phyloP scores from a whole-genome alignment of 1,140 invertebrate genomes.

The Drosophila kikkawai region DNA sequence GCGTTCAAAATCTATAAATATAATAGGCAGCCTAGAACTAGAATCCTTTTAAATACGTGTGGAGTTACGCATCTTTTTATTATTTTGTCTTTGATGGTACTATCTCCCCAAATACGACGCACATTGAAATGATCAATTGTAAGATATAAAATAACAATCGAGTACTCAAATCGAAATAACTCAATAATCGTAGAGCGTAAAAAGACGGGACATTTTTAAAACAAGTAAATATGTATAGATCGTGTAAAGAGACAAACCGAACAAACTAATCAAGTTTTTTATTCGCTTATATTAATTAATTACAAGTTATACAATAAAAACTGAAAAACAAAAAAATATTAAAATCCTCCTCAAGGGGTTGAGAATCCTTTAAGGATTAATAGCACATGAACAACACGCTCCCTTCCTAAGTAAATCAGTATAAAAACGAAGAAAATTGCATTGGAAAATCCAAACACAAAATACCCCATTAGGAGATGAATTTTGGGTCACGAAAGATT shows the following conservation, averaged over 20 bases:
- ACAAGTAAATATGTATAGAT: conserved; percentile 69
- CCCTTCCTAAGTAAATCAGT: not conserved
- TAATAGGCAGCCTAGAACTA: not conserved
- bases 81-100: not conserved
- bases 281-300: conserved; percentile 78
- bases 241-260: conserved; percentile 62
- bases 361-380: conserved; percentile 21
- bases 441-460: not conserved
- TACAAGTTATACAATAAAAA: conserved; percentile 41
- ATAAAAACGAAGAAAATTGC: not conserved
- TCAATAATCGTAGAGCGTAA: conserved; percentile 35
- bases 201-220: conserved; percentile 36
- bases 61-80: not conserved
- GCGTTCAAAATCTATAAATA: too few relatives aligned
- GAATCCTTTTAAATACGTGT: not conserved
- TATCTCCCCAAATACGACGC: conserved; percentile 16
- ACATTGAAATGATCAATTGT: conserved; percentile 53
- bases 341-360: conserved; percentile 9
- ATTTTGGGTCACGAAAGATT: conserved; percentile 23
- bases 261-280: conserved; percentile 81
- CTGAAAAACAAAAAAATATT: not conserved
- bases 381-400: conserved; percentile 4
- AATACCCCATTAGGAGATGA: conserved; percentile 2
- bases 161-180: conserved; percentile 42
- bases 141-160: conserved; percentile 47